Percentiles rank a stretch among this genome's conserved stretches.
Evolutionary conservation across 2,797 vertebrate genomes (phyloP).

Genomic region (Scolopax bukidnonensis): DNA sequence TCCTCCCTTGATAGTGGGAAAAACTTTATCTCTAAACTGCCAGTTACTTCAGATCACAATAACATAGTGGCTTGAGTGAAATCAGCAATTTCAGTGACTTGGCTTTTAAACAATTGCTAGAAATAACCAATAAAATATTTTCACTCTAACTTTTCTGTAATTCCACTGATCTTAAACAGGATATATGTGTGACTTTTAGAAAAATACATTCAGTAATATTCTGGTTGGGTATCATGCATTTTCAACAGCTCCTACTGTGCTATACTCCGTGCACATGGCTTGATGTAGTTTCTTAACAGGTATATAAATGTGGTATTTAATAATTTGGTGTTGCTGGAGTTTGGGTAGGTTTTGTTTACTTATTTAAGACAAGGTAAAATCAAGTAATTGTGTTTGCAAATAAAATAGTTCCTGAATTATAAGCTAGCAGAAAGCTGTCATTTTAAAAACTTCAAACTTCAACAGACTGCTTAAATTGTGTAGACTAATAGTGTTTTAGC

Average conservation of each 20-base stretch:
- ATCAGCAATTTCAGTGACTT: neutral
- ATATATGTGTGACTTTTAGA: neutral
- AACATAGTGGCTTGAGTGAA: neutral
- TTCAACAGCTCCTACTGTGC: neutral
- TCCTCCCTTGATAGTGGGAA: neutral
- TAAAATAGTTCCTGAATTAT: neutral
- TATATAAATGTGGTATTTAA: neutral
- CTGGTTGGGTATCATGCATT: fast-evolving
- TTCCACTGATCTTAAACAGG: neutral
- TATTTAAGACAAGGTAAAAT: neutral
- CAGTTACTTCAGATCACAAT: neutral
- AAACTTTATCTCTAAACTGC: neutral
- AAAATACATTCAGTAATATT: neutral
- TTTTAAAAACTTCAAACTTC: neutral
- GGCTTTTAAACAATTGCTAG: neutral
- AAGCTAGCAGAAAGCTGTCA: neutral
- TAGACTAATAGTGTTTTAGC: neutral
- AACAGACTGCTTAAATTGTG: neutral
- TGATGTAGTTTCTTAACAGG: neutral
- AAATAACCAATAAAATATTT: neutral
- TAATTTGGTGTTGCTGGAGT: neutral
- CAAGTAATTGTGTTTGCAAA: neutral
- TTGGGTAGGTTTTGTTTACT: neutral
- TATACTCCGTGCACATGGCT: neutral
- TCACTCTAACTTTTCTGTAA: neutral